A percentile compares a stretch with the other conserved stretches of the same genome.
Conservation (phyloP, 2,888 invertebrate genomes). For the Cheilosia urbana region DNA sequence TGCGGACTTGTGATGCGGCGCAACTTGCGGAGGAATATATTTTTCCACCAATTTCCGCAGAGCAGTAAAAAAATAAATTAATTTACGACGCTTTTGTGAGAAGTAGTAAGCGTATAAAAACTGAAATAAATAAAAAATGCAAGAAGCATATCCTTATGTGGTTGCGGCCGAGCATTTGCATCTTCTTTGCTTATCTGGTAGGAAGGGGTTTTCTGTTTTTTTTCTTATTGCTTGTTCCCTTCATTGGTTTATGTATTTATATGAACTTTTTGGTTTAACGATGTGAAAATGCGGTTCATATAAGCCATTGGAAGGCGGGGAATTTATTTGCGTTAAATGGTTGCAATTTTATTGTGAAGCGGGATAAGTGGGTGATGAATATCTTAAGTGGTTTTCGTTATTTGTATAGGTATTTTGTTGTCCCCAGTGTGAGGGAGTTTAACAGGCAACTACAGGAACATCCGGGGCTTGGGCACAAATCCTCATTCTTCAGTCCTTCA, state of each 20-base stretch:
- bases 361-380: constrained; percentile 51
- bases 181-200: constrained; percentile 25
- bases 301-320: constrained; percentile 32
- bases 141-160: constrained; percentile 67
- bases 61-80: constrained; percentile 74
- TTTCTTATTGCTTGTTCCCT: background rate
- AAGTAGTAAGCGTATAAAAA: constrained; percentile 52
- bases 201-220: background rate
- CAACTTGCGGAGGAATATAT: constrained; percentile 66
- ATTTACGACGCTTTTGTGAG: constrained; percentile 63
- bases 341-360: constrained; percentile 26
- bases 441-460: no score
- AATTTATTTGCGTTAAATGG: background rate
- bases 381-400: constrained; percentile 10
- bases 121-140: constrained; percentile 66
- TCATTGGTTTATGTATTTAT: constrained; percentile 55
- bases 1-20: constrained; percentile 72
- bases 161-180: constrained; percentile 37
- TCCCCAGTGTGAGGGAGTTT: no score
- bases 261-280: constrained; percentile 58
- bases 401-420: no score
- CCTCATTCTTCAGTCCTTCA: no score
- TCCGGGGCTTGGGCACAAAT: no score
- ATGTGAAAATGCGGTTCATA: constrained; percentile 47
- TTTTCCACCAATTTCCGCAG: constrained; percentile 74